Percentiles rank a stretch among this genome's conserved stretches.
These are phyloP conservation scores for Galagoides demidoff DNA, from an alignment of 2,797 vertebrate species.

Conservation along the genomic window DNA sequence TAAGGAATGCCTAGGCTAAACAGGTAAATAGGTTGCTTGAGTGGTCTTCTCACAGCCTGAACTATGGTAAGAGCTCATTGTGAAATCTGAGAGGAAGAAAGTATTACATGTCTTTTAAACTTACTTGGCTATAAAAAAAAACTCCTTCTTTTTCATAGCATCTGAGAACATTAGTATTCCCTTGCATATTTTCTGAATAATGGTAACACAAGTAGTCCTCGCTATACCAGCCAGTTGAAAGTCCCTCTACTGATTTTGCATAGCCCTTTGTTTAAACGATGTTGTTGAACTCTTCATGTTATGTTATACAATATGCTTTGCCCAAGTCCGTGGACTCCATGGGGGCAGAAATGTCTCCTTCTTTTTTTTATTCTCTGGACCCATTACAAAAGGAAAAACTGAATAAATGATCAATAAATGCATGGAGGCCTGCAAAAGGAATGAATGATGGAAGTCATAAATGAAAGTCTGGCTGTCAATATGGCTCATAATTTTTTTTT, in stretches of 20 bases:
- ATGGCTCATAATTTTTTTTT: neutral
- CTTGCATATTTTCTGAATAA: conserved; percentile 20
- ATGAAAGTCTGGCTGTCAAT: neutral
- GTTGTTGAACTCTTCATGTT: neutral
- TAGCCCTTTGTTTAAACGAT: neutral
- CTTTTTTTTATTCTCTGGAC: neutral
- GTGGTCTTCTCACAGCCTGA: neutral
- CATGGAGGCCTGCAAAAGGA: neutral
- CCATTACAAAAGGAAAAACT: neutral
- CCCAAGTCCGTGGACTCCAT: neutral
- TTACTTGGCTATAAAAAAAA: neutral
- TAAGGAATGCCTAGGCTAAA: neutral
- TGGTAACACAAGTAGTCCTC: neutral
- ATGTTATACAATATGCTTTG: neutral
- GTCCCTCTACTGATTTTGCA: neutral
- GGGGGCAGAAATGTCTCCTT: neutral
- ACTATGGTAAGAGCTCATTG: neutral
- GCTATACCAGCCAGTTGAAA: neutral
- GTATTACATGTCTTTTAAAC: neutral
- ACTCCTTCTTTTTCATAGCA: neutral
- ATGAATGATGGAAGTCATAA: neutral
- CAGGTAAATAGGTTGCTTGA: neutral
- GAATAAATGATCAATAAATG: neutral
- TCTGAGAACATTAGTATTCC: neutral
- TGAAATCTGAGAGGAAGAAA: neutral